Base-by-base conservation (phyloP, 64 coral and sea anemone genomes). In the Montipora capricornis region DNA sequence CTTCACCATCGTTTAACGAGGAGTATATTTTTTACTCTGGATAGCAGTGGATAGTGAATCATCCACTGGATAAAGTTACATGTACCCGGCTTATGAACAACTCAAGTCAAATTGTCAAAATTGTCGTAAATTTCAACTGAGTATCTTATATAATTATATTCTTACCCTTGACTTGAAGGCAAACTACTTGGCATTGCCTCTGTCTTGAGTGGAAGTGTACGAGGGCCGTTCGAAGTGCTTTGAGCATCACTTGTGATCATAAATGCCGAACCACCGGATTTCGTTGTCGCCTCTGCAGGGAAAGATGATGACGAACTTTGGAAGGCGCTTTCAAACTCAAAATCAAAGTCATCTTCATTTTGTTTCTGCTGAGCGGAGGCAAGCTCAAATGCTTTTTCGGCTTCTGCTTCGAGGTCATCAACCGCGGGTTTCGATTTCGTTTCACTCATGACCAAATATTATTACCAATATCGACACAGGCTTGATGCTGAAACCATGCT, bases 81-180 rank as follows among this genome's bases (percentile, higher is more conserved):
- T 29, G 29, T 29, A 29, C 29, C 29, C 29, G 29, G 29, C 29
- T 29, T 29, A 29, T 29, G 29, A 29, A 29, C 29, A 29, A 29
- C 29, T 37, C 37, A 37, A 37, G 37, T 37, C 37, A 37, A 37
- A 37, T 37, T 37, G 37, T 37, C 51, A 44, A 62, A 12, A 85
- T 68, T 4, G 14, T 44, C 14, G 13, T 44, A 49, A 13, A 46
- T 58, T 13, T 22, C 53, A 6, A 29, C 11, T 24, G 10, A 60
- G 13, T 20, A 22, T 82, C 24, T 1, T 17, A 76, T 4, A 64
- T 12, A 64, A 17, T 5, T 76, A 69, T 8, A 22, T 45, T 78
- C 75, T 93, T 52, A 88, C 92, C 84, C 83, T 74, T 84, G 51
- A 71, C 84, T 80, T 8, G 83, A 93, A 2, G 92, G 76, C 14